Evolutionary conservation across 2,113 vertebrate species (phyloP), one percentile per base, ranked within the genome.

Genomic region (Tetrax tetrax): DNA sequence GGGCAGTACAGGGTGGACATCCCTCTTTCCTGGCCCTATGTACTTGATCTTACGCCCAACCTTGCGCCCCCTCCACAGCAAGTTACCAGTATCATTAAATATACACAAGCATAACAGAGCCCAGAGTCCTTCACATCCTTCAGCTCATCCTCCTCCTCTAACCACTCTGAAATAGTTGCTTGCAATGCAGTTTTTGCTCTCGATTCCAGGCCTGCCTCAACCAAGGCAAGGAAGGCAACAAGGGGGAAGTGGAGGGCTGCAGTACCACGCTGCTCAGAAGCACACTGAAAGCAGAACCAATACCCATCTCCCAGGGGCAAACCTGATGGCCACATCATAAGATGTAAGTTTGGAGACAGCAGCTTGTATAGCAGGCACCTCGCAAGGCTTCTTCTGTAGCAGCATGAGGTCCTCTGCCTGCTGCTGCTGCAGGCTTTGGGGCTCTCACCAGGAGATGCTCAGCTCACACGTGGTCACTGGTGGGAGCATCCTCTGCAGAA

Each of bases 321-420:
- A 53, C 19, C 18, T 4, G 14, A 47, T 0, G 0, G 21, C 35
- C 20, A 18, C 3, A 1, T 41, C 4, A 1, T 13, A 21, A 35
- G 24, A 65, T 18, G 21, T 7, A 17, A 25, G 35, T 43, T 43
- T 2, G 2, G 35, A 79, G 35, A 57, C 25, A 41, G 59, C 11
- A 43, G 24, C 12, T 63, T 63, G 63, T 24, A 38, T 12, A 11
- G 14, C 25, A 35, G 53, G 21, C 53, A 59, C 41, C 11, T 31
- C 35, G 16, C 4, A 4, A 53, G 1, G 3, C 35, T 50, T 2
- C n/a, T 79, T 12, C 47, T 45, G 47, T 38, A 12, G 38, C 47
- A 27, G 14, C 41, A 41, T 41, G 41, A 41, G 13, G 41, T 41
- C 41, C 6, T 41, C 41, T 10, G 20, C 31, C 31, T 37, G 51